Conservation (phyloP, 1,140 invertebrate genomes). For the Arion vulgaris region DNA sequence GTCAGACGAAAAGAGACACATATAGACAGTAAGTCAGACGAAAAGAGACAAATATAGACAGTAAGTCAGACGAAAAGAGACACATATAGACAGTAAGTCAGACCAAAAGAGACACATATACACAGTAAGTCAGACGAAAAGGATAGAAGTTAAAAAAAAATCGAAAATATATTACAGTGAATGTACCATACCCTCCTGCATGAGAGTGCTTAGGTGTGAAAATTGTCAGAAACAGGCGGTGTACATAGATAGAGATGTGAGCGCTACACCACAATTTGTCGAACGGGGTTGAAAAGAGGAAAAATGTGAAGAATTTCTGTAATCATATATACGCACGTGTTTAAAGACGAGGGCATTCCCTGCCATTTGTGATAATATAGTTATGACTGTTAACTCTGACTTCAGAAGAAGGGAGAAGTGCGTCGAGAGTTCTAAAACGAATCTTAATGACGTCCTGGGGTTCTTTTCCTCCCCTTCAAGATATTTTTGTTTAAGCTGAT, state of each 20-base stretch:
- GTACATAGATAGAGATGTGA: background rate
- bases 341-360: background rate
- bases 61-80: background rate
- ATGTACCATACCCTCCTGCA: background rate
- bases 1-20: background rate
- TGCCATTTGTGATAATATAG: background rate
- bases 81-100: too few species aligned
- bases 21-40: too few species aligned
- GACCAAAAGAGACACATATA: too few species aligned
- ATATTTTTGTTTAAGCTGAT: too few species aligned
- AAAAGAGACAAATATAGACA: background rate
- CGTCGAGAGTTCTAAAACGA: background rate
- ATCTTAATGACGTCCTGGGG: slow-evolving; percentile 10
- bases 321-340: background rate
- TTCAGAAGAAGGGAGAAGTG: background rate
- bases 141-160: too few species aligned
- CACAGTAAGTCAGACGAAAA: too few species aligned
- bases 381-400: background rate
- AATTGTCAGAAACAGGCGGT: background rate
- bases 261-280: background rate
- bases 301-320: background rate
- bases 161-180: too few species aligned
- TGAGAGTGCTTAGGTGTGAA: background rate
- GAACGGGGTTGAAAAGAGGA: background rate
- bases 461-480: too few species aligned